Conservation (phyloP, 2,888 invertebrate species). For the Nesidiocoris tenuis region DNA sequence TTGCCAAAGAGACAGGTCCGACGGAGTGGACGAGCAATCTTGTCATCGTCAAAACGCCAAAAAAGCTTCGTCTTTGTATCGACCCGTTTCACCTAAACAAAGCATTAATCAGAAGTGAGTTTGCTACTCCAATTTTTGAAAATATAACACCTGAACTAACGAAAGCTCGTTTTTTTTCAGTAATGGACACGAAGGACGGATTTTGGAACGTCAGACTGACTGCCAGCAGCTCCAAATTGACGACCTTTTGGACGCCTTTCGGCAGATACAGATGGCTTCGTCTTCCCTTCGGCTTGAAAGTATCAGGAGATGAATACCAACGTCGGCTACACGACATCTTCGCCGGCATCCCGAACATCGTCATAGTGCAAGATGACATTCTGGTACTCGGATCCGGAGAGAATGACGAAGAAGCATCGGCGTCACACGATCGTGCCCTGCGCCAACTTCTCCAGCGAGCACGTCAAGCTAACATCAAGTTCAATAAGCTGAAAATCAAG, state of each 20-base stretch:
- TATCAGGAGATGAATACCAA: conserved; percentile 7
- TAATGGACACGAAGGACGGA: conserved; percentile 24
- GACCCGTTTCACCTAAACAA: conserved; percentile 23
- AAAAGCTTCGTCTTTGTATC: conserved; percentile 15
- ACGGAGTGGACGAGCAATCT: conserved; percentile 35
- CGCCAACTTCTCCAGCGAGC: not conserved
- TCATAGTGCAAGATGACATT: conserved; percentile 1
- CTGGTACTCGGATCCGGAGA: not conserved
- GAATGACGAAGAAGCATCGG: conserved; percentile 8
- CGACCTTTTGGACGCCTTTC: conserved; percentile 46
- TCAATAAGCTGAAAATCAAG: too few relatives aligned
- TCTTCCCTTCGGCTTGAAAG: conserved; percentile 49
- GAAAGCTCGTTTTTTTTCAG: not conserved
- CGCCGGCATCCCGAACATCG: not conserved
- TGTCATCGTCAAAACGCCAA: conserved; percentile 31
- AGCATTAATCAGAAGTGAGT: conserved; percentile 20
- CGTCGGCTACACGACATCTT: conserved; percentile 4
- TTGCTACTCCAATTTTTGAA: not conserved
- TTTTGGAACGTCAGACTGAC: conserved; percentile 51
- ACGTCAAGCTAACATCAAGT: not conserved
- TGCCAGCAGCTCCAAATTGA: conserved; percentile 46
- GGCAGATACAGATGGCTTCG: conserved; percentile 48
- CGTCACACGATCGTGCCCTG: not conserved
- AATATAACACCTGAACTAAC: not conserved
- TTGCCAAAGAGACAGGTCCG: conserved; percentile 33